Percentiles rank a stretch among this genome's conserved stretches.
Evolutionary conservation across 2,113 vertebrate genomes (phyloP).

Genomic region (Zingel zingel): DNA sequence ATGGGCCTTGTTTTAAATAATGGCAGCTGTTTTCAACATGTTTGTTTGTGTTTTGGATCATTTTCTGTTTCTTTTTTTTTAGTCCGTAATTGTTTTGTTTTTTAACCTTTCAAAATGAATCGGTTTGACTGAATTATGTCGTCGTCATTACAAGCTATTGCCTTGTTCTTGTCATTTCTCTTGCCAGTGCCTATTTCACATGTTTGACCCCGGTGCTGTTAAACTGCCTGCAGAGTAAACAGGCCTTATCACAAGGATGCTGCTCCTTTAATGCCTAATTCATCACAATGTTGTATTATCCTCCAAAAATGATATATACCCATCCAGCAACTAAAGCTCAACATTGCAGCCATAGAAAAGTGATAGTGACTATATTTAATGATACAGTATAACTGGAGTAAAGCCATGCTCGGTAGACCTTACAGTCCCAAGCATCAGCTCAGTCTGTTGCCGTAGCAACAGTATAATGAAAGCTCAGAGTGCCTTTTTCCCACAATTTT

Average conservation of each 20-base stretch:
- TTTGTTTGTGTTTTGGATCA: constrained; percentile 54
- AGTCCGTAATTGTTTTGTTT: constrained; percentile 51
- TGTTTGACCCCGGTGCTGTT: constrained; percentile 63
- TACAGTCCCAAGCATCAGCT: constrained; percentile 30
- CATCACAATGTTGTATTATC: constrained; percentile 10
- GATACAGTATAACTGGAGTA: constrained; percentile 48
- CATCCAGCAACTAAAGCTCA: constrained; percentile 67
- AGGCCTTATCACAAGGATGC: constrained; percentile 34
- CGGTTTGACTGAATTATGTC: constrained; percentile 83
- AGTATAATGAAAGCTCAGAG: constrained; percentile 27
- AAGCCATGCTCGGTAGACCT: constrained; percentile 54
- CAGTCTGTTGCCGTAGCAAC: constrained; percentile 11
- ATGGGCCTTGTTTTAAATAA: constrained; percentile 81
- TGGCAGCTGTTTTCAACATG: constrained; percentile 84
- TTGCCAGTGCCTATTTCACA: constrained; percentile 57
- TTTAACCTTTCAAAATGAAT: constrained; percentile 72
- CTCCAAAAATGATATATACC: constrained; percentile 20
- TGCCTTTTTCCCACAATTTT: constrained; percentile 44
- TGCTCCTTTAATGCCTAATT: constrained; percentile 9
- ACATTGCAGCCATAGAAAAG: constrained; percentile 27
- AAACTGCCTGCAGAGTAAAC: constrained; percentile 26
- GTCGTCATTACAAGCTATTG: constrained; percentile 74
- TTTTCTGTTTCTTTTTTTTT: constrained; percentile 51
- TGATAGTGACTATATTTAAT: constrained; percentile 25
- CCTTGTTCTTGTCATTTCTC: constrained; percentile 68